Base-by-base conservation (phyloP, 2,113 vertebrate species). In the Telmatochromis sp. region DNA sequence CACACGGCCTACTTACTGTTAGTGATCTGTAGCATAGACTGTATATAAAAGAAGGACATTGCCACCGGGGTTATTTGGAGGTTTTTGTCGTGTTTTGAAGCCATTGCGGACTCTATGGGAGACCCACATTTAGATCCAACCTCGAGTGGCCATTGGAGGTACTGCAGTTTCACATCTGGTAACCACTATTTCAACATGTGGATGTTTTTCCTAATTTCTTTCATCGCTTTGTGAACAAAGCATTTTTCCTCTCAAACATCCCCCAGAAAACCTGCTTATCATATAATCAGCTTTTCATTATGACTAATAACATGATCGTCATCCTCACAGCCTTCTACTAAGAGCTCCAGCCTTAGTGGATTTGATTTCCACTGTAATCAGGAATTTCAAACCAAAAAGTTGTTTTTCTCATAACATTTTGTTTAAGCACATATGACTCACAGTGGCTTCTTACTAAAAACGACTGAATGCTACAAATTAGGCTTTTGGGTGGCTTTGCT, bases 391-490 rank as follows among this genome's bases (percentile, higher is more conserved):
- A 26, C n/a, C 2, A 6, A 31, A 19, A 53, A 51, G 35, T 37
- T 85, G 85, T 84, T 92, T 91, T 83, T 35, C 85, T 55, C 60
- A 14, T 33, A 42, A 15, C 42, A 28, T 53, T 65, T 83, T 83
- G 85, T 31, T 81, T 85, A 53, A 10, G 55, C 57, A 63, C 45
- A 51, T 63, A 80, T 80, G 81, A 85, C 58, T 88, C 88, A 92
- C 75, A 19, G 88, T 57, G 87, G 88, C 57, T 65, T 87, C 73
- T 73, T 26, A 80, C 82, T 73, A 26, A 85, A 85, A 79, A 54
- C 15, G 45, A 84, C 68, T 57, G 63, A 92, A 73, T 80, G 82
- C 57, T 55, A 85, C 28, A 87, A 90, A 90, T 89, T 47, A 68
- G 55, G 55, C 47, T 80, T 85, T 85, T 79, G 54, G 80, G 83